Conservation (phyloP, 2,888 invertebrate genomes). For the Mythimna albipuncta region DNA sequence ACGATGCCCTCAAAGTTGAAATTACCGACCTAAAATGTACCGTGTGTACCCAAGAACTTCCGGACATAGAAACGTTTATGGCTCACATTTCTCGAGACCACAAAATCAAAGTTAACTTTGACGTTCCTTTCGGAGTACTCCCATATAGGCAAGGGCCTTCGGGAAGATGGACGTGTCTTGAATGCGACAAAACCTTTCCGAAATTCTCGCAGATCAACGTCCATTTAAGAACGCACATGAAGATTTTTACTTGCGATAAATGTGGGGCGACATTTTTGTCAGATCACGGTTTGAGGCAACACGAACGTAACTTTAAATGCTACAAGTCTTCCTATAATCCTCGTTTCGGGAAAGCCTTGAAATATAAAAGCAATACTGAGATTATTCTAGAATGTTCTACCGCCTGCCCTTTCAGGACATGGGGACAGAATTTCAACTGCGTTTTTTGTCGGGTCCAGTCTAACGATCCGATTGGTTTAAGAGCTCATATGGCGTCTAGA, state of each 20-base stretch:
- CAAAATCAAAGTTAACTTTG: slow-evolving; percentile 81
- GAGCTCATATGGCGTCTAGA: slow-evolving; percentile 84
- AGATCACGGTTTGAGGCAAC: slow-evolving; percentile 83
- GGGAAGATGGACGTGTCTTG: slow-evolving; percentile 84
- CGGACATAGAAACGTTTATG: slow-evolving; percentile 82
- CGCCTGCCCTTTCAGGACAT: slow-evolving; percentile 85
- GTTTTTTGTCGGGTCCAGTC: slow-evolving; percentile 86
- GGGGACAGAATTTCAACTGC: slow-evolving; percentile 88
- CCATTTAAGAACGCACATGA: slow-evolving; percentile 84
- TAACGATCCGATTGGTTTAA: slow-evolving; percentile 84
- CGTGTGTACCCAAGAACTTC: slow-evolving; percentile 77
- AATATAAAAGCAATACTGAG: slow-evolving; percentile 85
- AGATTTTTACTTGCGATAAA: slow-evolving; percentile 86
- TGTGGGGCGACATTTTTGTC: slow-evolving; percentile 86
- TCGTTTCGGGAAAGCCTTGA: slow-evolving; percentile 83
- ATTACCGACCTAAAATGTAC: slow-evolving; percentile 85
- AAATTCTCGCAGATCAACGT: slow-evolving; percentile 86
- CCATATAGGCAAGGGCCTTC: slow-evolving; percentile 82
- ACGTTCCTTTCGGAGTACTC: slow-evolving; percentile 85
- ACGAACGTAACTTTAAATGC: slow-evolving; percentile 85
- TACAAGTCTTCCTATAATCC: slow-evolving; percentile 86
- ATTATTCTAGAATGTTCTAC: slow-evolving; percentile 87
- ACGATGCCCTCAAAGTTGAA: slow-evolving; percentile 85
- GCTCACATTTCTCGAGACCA: slow-evolving; percentile 82
- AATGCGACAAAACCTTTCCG: slow-evolving; percentile 83